Base-by-base conservation (phyloP, 2,888 invertebrate genomes). In the Rhagium mordax region DNA sequence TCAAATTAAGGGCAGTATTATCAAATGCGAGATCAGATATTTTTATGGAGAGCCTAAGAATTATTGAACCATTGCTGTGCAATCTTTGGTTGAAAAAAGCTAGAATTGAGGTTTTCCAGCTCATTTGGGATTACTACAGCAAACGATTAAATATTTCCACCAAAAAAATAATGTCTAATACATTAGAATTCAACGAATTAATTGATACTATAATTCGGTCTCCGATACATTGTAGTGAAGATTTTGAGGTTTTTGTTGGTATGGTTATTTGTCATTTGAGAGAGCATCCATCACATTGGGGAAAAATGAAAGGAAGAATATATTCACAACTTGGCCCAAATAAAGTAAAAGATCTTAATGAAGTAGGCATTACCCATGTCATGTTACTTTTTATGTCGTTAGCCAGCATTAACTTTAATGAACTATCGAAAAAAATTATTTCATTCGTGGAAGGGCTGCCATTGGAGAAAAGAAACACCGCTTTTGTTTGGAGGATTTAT, bases 121-220 rank as follows among this genome's bases (percentile, higher is more conserved):
- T 82, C 4, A 76, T 87, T 6, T 88, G 88, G 87, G 87, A 87
- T 60, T 85, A 84, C 76, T 87, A 85, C 72, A 86, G 87, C 67
- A 87, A 86, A 78, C 75, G 81, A 71, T 67, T 83, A 51, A 86
- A 84, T 70, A 72, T 81, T 20, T 81, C 83, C 24, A 79, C 76
- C 8, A 82, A 78, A 66, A 78, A 78, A 47, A 73, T 79, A 15
- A 48, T 60, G 69, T 71, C 61, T 20, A 67, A 65, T 33, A 72
- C 81, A 3, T 29, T 75, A 24, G 74, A 82, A 21, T 73, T 83
- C 15, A 73, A 78, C 29, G 81, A 82, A 57, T 57, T 82, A 47
- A 70, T 82, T 1, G 81, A 85, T 20, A 76, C 70, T 16, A 81
- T 86, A 49, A 64, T 83, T 49, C 76, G 67, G 55, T 71, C 70